phyloP scores from a whole-genome alignment of 1,140 invertebrate genomes.

The Gerris buenoi region DNA sequence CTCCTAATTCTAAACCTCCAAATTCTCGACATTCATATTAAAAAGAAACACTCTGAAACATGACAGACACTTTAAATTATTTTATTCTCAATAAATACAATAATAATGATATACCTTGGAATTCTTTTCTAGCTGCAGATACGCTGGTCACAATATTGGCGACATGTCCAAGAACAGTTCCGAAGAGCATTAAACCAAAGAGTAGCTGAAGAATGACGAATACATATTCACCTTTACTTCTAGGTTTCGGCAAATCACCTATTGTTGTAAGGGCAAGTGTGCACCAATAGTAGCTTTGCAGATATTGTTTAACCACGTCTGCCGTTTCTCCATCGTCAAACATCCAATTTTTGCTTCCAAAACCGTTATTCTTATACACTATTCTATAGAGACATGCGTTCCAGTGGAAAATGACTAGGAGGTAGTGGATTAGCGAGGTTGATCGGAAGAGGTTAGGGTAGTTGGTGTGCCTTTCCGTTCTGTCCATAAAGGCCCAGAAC shows the following conservation, averaged over 20 bases:
- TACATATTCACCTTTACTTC: constrained; percentile 77
- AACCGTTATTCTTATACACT: constrained; percentile 85
- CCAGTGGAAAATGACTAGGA: constrained; percentile 98
- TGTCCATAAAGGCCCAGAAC: constrained; percentile 97
- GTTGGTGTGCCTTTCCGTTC: constrained; percentile 94
- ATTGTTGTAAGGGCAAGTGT: constrained; percentile 88
- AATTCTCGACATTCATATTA: too few species aligned
- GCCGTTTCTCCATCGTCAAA: constrained; percentile 64
- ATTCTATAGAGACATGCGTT: constrained; percentile 96
- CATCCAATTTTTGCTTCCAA: constrained; percentile 81
- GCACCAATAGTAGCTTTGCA: constrained; percentile 97
- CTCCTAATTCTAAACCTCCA: too few species aligned
- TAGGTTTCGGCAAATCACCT: constrained; percentile 54
- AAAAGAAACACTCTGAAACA: too few species aligned
- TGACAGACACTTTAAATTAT: too few species aligned
- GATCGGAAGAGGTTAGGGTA: constrained; percentile 94
- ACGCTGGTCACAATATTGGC: constrained; percentile 92
- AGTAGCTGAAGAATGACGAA: constrained; percentile 80
- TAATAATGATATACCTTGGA: constrained; percentile 83
- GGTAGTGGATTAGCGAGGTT: constrained; percentile 78
- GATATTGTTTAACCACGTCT: constrained; percentile 83
- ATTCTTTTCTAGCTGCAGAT: constrained; percentile 82
- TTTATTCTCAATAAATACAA: too few species aligned
- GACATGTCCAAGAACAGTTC: constrained; percentile 82
- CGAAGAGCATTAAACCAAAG: constrained; percentile 79